Conservation (phyloP, 2,797 vertebrate genomes). For the Calcarius lapponicus region DNA sequence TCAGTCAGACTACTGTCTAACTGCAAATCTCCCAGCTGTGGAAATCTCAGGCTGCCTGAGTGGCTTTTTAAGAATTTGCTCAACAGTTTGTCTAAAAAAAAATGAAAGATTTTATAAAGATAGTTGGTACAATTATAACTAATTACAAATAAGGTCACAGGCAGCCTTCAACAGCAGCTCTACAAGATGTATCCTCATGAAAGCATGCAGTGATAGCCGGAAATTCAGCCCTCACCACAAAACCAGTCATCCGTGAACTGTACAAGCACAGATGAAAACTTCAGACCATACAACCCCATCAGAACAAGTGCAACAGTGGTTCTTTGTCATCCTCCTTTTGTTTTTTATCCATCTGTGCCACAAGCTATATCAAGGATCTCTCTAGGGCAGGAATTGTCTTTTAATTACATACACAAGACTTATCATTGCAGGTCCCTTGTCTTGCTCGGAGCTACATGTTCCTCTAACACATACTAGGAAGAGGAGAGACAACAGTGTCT, state of each 20-base stretch:
- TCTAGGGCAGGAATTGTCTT: background rate
- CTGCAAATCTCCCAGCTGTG: background rate
- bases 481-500: background rate
- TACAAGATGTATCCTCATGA: background rate
- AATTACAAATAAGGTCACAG: background rate
- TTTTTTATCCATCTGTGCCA: background rate
- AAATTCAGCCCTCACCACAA: background rate
- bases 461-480: background rate
- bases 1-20: background rate
- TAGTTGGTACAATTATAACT: background rate
- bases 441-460: background rate
- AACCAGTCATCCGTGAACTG: background rate
- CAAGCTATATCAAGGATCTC: background rate
- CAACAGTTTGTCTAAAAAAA: background rate
- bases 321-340: background rate
- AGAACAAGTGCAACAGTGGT: background rate
- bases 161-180: background rate
- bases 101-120: background rate
- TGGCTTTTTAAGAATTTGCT: background rate
- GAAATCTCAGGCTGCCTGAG: background rate
- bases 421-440: accelerated
- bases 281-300: accelerated
- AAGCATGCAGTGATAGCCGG: background rate
- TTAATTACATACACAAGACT: background rate
- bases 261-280: background rate